These are phyloP conservation scores for Formicarius rufipectus DNA, from an alignment of 2,113 vertebrate genomes.

Conservation along the genomic window DNA sequence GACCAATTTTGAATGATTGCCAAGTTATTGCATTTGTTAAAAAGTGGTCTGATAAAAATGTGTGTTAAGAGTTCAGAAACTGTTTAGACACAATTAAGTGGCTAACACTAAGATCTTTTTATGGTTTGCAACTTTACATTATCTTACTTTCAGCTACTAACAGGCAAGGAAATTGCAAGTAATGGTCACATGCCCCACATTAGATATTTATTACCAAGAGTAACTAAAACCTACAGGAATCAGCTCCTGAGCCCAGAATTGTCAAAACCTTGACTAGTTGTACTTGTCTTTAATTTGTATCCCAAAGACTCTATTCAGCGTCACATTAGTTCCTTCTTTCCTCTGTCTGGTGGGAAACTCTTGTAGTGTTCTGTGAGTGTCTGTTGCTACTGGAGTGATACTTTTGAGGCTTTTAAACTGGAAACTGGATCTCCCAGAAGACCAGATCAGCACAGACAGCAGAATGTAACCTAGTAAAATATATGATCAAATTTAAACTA, in stretches of 20 bases:
- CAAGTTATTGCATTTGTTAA: not conserved
- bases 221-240: not conserved
- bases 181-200: not conserved
- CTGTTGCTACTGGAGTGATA: not conserved
- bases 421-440: not conserved
- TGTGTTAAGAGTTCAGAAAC: not conserved
- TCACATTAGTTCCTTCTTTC: not conserved
- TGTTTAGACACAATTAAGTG: not conserved
- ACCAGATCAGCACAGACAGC: not conserved
- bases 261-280: not conserved
- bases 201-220: not conserved
- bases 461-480: not conserved
- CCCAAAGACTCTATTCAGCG: not conserved
- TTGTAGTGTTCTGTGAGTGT: not conserved
- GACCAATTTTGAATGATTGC: not conserved
- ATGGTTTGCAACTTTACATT: not conserved
- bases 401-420: not conserved
- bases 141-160: not conserved
- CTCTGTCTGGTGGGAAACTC: not conserved
- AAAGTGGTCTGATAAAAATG: not conserved
- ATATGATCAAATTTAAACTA: not conserved
- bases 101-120: not conserved
- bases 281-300: not conserved
- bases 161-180: accelerated
- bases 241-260: not conserved